Conservation (phyloP, 2,113 vertebrate species). For the Grammomys dolichurus region DNA sequence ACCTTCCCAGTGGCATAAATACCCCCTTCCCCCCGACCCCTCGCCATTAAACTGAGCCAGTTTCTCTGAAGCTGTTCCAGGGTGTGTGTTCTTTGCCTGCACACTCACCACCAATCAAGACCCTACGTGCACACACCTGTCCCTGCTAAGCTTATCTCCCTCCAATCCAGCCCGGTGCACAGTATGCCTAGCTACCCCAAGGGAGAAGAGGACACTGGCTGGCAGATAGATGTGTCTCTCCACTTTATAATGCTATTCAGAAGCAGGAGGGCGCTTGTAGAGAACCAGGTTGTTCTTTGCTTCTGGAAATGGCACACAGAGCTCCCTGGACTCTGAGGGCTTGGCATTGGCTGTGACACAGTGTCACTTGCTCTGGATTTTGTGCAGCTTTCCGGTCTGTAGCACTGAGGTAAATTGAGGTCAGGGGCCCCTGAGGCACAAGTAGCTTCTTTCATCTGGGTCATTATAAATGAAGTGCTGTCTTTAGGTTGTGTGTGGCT, state of each 20-base stretch:
- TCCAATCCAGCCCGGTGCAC: too few relatives aligned
- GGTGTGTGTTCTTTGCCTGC: too few relatives aligned
- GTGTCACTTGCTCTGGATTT: background rate
- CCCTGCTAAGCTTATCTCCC: too few relatives aligned
- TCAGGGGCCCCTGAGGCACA: background rate
- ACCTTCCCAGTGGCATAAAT: too few relatives aligned
- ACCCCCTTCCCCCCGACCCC: too few relatives aligned
- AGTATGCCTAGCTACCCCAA: too few relatives aligned
- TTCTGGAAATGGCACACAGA: background rate
- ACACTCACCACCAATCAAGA: too few relatives aligned
- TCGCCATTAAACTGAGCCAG: too few relatives aligned
- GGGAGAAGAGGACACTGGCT: too few relatives aligned
- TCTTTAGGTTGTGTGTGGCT: slow-evolving; percentile 54
- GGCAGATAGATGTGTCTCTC: background rate
- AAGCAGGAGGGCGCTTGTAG: background rate
- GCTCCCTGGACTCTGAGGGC: background rate
- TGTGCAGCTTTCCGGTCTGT: background rate
- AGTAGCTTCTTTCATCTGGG: slow-evolving; percentile 57
- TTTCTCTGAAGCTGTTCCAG: too few relatives aligned
- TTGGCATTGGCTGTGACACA: background rate
- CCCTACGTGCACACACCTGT: too few relatives aligned
- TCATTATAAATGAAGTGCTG: slow-evolving; percentile 65
- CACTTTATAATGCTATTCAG: background rate
- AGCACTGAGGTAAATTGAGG: slow-evolving; percentile 38
- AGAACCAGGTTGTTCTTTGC: background rate